Conservation (phyloP, 2,888 invertebrate species). For the Standfussiana lucernea region DNA sequence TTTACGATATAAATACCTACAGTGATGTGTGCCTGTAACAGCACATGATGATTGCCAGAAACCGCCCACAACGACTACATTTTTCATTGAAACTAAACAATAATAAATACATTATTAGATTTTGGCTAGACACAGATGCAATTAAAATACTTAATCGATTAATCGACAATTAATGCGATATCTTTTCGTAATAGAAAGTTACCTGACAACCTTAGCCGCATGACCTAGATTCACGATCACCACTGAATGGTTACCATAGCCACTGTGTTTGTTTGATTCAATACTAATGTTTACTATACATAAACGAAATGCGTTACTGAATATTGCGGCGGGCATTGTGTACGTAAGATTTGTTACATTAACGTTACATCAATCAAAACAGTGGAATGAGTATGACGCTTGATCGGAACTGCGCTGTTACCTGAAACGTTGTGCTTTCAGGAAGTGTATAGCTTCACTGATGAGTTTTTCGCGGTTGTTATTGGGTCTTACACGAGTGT, state of each 20-base stretch:
- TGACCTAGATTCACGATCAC: constrained; percentile 76
- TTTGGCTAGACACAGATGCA: constrained; percentile 37
- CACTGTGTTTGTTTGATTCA: constrained; percentile 72
- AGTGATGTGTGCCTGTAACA: constrained; percentile 74
- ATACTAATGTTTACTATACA: constrained; percentile 62
- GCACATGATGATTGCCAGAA: constrained; percentile 83
- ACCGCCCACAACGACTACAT: constrained; percentile 81
- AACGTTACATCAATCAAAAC: constrained; percentile 70
- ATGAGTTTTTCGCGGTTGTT: constrained; percentile 22
- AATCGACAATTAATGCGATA: constrained; percentile 51
- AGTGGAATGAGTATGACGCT: constrained; percentile 70
- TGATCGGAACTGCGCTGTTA: constrained; percentile 66
- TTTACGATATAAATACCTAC: constrained; percentile 86
- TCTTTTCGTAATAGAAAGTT: constrained; percentile 68
- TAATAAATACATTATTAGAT: constrained; percentile 22
- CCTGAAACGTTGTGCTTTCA: constrained; percentile 39
- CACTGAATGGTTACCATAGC: constrained; percentile 73
- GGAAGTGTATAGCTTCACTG: constrained; percentile 27
- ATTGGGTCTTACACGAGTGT: constrained; percentile 16
- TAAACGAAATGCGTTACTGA: constrained; percentile 40
- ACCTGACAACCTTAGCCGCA: constrained; percentile 67
- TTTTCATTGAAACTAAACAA: constrained; percentile 50
- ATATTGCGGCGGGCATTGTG: constrained; percentile 41
- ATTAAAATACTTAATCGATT: constrained; percentile 53
- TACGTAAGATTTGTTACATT: constrained; percentile 58